Evolutionary conservation across 2,888 invertebrate species (phyloP), one percentile per base, ranked within the genome.

Genomic region (Dicranocentrus wangi): DNA sequence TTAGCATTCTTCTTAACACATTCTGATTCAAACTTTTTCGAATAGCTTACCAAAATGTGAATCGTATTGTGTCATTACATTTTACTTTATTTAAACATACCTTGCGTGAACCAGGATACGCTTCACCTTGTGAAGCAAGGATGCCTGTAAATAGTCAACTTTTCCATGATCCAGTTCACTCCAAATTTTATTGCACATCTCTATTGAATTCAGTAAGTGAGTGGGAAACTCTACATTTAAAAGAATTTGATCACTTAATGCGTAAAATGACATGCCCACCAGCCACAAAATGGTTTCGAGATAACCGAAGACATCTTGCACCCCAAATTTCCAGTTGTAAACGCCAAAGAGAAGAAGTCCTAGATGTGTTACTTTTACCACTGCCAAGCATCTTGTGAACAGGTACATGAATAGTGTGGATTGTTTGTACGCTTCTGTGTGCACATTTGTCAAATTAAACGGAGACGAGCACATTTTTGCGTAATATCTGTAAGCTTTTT

Each of bases 61-160:
- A 32, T 32, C 10, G 32, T 32, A 7, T 32, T 32, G 32, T 32
- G 32, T 32, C 32, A 32, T 10, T 10, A 7, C 32, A 32, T 32
- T 32, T 3, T 32, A n/a, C n/a, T 32, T 47, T 47, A 47, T n/a
- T 47, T n/a, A n/a, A n/a, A n/a, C n/a, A n/a, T 47, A 47, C 47
- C 47, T n/a, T n/a, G 47, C n/a, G 47, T 47, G 47, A 47, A 47
- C 2, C 2, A 47, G 3, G 10, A 47, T 2, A 15, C 47, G 47
- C 10, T 47, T 47, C n/a, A 47, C 47, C 15, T 47, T 47, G 2
- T 10, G 15, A 10, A 10, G 47, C n/a, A 47, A 32, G 10, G 5
- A 10, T 7, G 3, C 10, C 10, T 32, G 3, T 10, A 32, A 10
- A 3, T 10, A 10, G 10, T 32, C 10, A 47, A 47, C 15, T 47